A percentile compares a stretch with the other conserved stretches of the same genome.
Conservation (phyloP, 2,797 vertebrate genomes). For the Hydrolagus colliei region DNA sequence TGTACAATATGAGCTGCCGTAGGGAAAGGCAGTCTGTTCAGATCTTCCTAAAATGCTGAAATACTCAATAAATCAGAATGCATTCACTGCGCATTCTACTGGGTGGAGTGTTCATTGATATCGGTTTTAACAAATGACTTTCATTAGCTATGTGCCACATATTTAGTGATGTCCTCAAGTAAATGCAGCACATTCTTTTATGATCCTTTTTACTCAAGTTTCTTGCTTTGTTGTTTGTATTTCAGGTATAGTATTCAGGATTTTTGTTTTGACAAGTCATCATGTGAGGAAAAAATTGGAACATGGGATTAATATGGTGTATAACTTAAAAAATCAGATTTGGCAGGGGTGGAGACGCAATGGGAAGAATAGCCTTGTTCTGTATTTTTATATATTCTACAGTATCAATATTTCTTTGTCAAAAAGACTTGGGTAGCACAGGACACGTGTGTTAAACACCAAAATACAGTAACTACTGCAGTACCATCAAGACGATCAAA, state of each 20-base stretch:
- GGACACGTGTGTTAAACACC: background rate
- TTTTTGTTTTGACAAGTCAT: no score
- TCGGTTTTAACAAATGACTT: background rate
- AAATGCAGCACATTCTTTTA: background rate
- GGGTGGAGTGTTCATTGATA: background rate
- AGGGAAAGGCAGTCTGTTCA: constrained; percentile 67
- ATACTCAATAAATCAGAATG: constrained; percentile 84
- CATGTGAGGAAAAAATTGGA: no score
- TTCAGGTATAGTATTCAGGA: no score
- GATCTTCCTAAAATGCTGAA: constrained; percentile 65
- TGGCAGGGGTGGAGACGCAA: background rate
- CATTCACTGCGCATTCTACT: constrained; percentile 54
- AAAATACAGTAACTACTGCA: background rate
- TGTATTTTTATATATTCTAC: background rate
- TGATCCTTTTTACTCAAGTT: background rate
- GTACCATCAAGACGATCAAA: background rate
- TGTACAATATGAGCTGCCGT: constrained; percentile 79
- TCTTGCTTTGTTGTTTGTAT: no score
- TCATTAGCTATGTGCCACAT: background rate
- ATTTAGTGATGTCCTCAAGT: background rate
- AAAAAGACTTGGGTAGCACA: background rate
- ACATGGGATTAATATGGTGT: no score
- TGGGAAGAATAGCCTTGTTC: background rate
- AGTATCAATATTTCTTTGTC: background rate
- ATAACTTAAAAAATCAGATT: no score